Evolutionary conservation across 2,797 vertebrate species (phyloP).

Genomic region (Garrulus glandarius): DNA sequence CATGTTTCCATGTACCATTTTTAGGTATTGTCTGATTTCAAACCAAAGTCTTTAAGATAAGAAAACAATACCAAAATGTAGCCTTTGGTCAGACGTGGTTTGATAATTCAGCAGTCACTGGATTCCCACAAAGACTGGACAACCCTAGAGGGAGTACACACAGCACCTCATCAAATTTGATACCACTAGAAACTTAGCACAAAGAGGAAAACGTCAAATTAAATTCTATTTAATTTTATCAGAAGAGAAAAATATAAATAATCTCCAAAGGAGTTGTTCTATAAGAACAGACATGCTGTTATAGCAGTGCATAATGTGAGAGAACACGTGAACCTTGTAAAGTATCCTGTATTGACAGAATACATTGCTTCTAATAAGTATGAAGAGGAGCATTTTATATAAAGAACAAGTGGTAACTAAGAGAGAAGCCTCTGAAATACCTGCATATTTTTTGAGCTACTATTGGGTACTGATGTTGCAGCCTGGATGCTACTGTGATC

Average conservation of each 20-base stretch:
- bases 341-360: background rate
- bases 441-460: background rate
- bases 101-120: background rate
- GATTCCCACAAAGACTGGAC: background rate
- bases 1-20: background rate
- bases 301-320: background rate
- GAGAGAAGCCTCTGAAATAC: background rate
- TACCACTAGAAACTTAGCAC: background rate
- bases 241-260: background rate
- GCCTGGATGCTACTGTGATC: background rate
- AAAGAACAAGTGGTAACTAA: background rate
- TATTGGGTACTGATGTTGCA: background rate
- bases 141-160: fast-evolving
- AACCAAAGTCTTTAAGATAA: background rate
- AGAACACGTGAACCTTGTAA: background rate
- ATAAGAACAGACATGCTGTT: background rate
- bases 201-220: background rate
- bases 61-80: background rate
- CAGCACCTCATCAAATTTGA: background rate
- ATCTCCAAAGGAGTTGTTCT: background rate
- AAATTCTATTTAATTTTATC: background rate
- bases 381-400: background rate
- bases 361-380: background rate
- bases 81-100: background rate
- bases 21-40: background rate